Evolutionary conservation across 2,888 invertebrate species (phyloP), one percentile per base, ranked within the genome.

Genomic region (Andrena bucephala): DNA sequence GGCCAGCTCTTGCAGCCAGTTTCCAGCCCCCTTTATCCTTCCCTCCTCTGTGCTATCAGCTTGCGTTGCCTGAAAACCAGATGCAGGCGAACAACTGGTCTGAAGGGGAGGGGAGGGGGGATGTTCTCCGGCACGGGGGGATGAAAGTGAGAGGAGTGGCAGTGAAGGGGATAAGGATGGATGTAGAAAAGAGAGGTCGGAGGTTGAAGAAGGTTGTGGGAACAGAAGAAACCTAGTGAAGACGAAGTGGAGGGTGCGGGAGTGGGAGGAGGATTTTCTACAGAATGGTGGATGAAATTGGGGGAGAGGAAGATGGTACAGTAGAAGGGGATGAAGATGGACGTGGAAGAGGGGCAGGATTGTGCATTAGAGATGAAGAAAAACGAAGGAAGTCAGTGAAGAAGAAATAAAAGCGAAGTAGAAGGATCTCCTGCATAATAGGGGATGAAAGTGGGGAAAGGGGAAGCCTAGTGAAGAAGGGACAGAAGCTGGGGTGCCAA

Each of bases 1-100:
- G 29, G 63, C 42, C 20, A 52, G 62, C 54, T 67, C 72, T 59
- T 54, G 48, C 31, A 60, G 72, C 42, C 42, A 27, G 42, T 70
- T 60, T 20, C 42, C 70, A 48, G 24, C 70, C 59, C 42, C 59
- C 27, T 27, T 70, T 60, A 60, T 59, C 42, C 59, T 42, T 20
- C 59, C 70, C 57, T 57, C 24, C 57, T 57, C 57, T 57, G 1
- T 24, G 10, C 24, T 24, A 27, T 57, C 57, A 13, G 24, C 57
- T 20, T 1, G 20, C 54, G 24, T n/a, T 24, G 4, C 24, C 24
- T 57, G 57, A 57, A 57, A 57, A 27, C 24, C 57, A 57, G 24
- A 57, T 57, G 24, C 13, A 27, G 24, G 24, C 57, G 57, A 57
- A 54, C 42, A 42, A 42, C 42, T 42, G 42, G 42, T 42, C 42